These are phyloP conservation scores for Imbricaverruca yamaguchii DNA, from an alignment of 2,888 invertebrate species.

Conservation along the genomic window DNA sequence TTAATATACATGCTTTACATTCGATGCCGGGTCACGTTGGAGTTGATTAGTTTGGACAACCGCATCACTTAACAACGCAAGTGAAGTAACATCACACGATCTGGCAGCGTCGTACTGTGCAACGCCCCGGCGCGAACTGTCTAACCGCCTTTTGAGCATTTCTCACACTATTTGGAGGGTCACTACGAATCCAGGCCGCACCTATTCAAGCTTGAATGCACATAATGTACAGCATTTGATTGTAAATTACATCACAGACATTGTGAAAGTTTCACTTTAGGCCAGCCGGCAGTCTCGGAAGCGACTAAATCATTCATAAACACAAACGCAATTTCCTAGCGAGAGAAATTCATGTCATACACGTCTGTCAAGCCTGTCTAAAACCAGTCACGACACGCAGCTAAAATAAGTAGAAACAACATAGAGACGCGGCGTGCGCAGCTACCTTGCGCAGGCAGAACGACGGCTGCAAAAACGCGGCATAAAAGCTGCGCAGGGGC, in stretches of 20 bases:
- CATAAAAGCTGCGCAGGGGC: too few species aligned
- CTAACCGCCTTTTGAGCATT: constrained; percentile 11
- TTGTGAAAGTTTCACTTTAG: constrained; percentile 1
- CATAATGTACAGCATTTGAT: constrained; percentile 20
- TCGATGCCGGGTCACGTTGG: not conserved
- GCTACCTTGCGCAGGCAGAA: too few species aligned
- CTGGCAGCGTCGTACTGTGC: not conserved
- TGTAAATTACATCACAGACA: constrained; percentile 21
- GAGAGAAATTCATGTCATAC: not conserved
- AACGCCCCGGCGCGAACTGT: not conserved
- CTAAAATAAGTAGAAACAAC: constrained; percentile 17
- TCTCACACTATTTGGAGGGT: not conserved
- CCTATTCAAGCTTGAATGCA: not conserved
- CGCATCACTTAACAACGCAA: not conserved
- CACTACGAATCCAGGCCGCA: not conserved
- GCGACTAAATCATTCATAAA: not conserved
- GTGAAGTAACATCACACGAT: not conserved
- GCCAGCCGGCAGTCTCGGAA: not conserved
- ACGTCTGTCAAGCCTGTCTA: not conserved
- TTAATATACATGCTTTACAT: constrained; percentile 18
- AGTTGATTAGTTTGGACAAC: not conserved
- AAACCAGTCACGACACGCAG: not conserved
- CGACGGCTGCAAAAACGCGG: too few species aligned
- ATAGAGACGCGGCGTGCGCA: not conserved
- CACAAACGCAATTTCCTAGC: not conserved